A percentile compares a stretch with the other conserved stretches of the same genome.
phyloP scores from a whole-genome alignment of 92 coral and sea anemone genomes.

The Umimayanthus kanabou region DNA sequence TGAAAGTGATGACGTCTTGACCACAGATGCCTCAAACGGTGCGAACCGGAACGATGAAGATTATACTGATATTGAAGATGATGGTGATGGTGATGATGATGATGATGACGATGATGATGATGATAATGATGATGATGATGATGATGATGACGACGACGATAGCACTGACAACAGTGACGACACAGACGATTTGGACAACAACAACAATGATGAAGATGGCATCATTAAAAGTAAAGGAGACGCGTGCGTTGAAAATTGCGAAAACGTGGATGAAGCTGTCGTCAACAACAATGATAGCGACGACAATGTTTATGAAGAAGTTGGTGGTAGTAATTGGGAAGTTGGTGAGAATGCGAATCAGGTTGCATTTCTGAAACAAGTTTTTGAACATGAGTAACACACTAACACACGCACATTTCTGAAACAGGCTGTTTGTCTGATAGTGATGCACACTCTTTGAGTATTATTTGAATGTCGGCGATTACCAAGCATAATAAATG shows the following conservation, averaged over 20 bases:
- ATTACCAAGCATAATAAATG: too few species aligned
- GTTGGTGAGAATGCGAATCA: neutral
- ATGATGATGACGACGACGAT: neutral
- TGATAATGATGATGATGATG: neutral
- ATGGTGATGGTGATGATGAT: neutral
- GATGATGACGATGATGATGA: neutral
- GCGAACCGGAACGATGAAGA: neutral
- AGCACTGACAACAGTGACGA: constrained; percentile 15
- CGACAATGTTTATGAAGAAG: neutral
- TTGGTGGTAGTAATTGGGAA: neutral
- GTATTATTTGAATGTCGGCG: too few species aligned
- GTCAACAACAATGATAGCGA: neutral
- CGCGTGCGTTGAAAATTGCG: neutral
- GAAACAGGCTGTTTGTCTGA: neutral
- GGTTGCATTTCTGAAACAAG: neutral
- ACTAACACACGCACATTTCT: neutral
- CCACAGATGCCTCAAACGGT: neutral
- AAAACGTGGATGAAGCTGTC: neutral
- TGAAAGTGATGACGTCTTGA: neutral
- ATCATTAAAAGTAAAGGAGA: neutral
- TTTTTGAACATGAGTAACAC: neutral
- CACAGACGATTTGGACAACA: neutral
- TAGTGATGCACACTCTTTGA: too few species aligned
- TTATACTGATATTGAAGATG: neutral
- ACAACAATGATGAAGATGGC: neutral